Evolutionary conservation across 2,113 vertebrate species (phyloP).

Genomic region (Elanus axillaris): DNA sequence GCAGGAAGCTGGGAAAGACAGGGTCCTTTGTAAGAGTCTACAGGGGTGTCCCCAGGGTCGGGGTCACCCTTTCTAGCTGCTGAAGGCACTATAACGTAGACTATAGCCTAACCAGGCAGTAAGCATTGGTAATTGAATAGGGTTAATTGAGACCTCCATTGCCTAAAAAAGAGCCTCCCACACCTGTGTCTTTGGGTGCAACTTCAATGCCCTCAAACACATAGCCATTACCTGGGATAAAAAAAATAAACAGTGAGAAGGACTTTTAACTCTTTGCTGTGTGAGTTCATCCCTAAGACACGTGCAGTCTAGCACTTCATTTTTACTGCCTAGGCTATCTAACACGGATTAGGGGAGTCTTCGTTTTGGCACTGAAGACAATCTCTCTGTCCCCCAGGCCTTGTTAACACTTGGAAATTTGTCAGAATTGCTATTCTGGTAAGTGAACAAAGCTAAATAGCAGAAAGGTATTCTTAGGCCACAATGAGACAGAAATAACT

Average conservation of each 20-base stretch:
- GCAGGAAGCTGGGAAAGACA: not conserved
- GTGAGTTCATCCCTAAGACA: not conserved
- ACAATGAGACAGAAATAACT: constrained; percentile 11
- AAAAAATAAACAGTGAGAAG: not conserved
- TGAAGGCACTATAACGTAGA: not conserved
- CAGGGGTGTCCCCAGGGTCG: not conserved
- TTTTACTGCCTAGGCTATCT: not conserved
- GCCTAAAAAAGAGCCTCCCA: not conserved
- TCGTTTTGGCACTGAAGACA: not conserved
- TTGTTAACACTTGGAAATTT: constrained; percentile 37
- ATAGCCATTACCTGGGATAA: not conserved
- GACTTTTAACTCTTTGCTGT: not conserved
- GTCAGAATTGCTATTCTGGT: not conserved
- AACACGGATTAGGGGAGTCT: not conserved
- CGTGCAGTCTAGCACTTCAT: not conserved
- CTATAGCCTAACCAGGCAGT: not conserved
- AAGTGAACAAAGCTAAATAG: not conserved
- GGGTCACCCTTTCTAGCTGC: not conserved
- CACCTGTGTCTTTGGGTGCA: not conserved
- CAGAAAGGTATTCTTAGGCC: constrained; percentile 21
- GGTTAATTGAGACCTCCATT: not conserved
- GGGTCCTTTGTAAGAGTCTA: not conserved
- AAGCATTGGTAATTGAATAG: not conserved
- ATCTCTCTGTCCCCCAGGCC: not conserved
- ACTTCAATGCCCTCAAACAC: not conserved